phyloP scores from a whole-genome alignment of 2,888 invertebrate species.

The Pristionchus exspectatus region DNA sequence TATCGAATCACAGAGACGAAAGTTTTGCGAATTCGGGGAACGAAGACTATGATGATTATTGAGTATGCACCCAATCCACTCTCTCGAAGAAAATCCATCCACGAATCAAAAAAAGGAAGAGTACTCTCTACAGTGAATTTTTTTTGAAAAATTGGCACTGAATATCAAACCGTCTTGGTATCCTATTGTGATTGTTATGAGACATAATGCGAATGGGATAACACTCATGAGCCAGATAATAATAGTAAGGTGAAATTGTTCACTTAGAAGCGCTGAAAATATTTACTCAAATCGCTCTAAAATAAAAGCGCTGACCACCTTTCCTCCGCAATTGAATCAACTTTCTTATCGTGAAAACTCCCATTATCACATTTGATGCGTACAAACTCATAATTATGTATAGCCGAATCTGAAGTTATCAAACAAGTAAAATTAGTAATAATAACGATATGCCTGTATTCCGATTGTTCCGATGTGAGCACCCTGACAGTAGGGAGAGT shows the following conservation, averaged over 20 bases:
- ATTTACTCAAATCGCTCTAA: too few relatives aligned
- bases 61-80: neutral
- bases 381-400: neutral
- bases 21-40: neutral
- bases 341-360: neutral
- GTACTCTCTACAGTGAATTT: neutral
- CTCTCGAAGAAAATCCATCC: neutral
- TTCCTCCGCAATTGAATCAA: neutral
- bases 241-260: neutral
- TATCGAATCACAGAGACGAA: neutral
- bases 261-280: neutral
- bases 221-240: slow-evolving; percentile 1
- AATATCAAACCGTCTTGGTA: neutral
- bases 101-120: neutral
- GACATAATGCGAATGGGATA: neutral
- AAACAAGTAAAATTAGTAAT: neutral
- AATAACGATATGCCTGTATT: neutral
- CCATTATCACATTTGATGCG: neutral
- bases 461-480: neutral
- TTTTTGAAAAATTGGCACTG: neutral
- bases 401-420: neutral
- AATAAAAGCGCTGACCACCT: neutral
- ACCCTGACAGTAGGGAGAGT: neutral
- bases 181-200: neutral
- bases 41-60: neutral